A percentile compares a stretch with the other conserved stretches of the same genome.
Conservation (phyloP, 2,113 vertebrate genomes). For the Petaurus breviceps region DNA sequence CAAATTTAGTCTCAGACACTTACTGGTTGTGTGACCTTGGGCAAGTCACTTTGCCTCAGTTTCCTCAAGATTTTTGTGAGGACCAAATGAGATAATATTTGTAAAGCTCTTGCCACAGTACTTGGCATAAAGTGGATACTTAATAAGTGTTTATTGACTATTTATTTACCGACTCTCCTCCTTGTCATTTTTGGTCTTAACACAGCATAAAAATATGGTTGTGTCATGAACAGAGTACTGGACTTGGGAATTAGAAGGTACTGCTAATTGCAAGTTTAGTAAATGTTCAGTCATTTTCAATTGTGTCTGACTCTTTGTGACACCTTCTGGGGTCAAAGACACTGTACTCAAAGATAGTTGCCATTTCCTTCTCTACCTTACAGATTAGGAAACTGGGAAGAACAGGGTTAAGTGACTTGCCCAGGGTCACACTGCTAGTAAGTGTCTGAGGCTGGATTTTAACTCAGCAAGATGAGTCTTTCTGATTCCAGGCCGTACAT, state of each 20-base stretch:
- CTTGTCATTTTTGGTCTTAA: neutral
- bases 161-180: neutral
- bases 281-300: neutral
- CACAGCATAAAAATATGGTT: neutral
- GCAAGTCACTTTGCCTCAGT: too few relatives aligned
- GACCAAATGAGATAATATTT: neutral
- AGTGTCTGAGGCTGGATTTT: neutral
- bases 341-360: neutral
- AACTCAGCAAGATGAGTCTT: neutral
- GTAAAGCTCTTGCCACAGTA: neutral
- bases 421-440: neutral
- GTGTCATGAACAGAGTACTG: neutral
- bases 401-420: neutral
- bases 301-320: neutral
- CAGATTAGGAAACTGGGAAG: neutral
- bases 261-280: neutral
- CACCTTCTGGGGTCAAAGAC: neutral
- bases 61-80: neutral
- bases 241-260: neutral
- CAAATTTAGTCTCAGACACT: too few relatives aligned
- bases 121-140: neutral
- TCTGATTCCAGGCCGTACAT: neutral
- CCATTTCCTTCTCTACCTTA: neutral
- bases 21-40: too few relatives aligned
- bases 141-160: neutral